phyloP scores from a whole-genome alignment of 2,797 vertebrate species.

The Crenuchus spilurus region DNA sequence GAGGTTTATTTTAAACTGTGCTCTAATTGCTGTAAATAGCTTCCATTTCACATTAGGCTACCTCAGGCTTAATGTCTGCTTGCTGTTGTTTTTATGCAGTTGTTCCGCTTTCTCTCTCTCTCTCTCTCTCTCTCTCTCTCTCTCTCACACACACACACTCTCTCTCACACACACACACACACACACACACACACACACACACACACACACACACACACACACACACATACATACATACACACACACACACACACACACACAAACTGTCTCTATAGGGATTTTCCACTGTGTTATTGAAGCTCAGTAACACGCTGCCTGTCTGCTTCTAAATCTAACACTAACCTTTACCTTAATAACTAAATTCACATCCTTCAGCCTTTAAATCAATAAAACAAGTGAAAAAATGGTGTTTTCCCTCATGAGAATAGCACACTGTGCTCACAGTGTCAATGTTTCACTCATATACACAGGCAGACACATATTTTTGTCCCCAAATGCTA shows the following conservation, averaged over 20 bases:
- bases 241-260: background rate
- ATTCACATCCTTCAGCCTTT: too few relatives aligned
- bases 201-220: background rate
- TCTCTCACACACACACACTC: background rate
- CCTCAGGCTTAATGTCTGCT: constrained; percentile 6
- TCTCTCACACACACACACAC: background rate
- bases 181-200: background rate
- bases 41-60: background rate
- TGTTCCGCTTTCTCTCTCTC: background rate
- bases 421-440: too few relatives aligned
- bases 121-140: background rate
- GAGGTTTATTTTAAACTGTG: constrained; percentile 15
- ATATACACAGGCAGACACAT: too few relatives aligned
- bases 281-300: background rate
- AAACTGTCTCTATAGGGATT: background rate
- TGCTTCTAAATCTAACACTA: too few relatives aligned
- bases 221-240: background rate
- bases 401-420: too few relatives aligned
- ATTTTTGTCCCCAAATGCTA: background rate
- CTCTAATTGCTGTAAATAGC: constrained; percentile 26
- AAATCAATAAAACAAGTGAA: too few relatives aligned
- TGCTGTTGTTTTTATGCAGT: constrained; percentile 12
- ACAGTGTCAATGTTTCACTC: background rate
- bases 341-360: too few relatives aligned
- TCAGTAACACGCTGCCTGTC: too few relatives aligned